Conservation (phyloP, 2,113 vertebrate species). For the Barbus barbus region DNA sequence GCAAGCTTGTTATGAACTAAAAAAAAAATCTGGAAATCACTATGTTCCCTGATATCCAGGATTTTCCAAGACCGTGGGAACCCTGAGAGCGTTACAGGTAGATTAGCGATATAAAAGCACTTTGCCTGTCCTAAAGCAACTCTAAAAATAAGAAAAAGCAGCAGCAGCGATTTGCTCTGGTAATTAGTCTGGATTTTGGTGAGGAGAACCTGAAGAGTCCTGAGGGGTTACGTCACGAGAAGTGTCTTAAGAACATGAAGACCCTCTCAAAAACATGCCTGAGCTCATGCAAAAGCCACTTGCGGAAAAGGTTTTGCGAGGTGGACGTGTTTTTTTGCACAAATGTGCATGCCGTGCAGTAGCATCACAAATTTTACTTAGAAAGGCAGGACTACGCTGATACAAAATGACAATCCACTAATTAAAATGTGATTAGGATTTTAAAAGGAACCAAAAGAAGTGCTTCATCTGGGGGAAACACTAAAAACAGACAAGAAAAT, state of each 20-base stretch:
- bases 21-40: slow-evolving; percentile 29
- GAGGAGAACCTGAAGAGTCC: slow-evolving; percentile 11
- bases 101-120: slow-evolving; percentile 41
- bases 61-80: slow-evolving; percentile 13
- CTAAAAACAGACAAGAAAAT: slow-evolving; percentile 31
- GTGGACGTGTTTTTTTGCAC: slow-evolving; percentile 28
- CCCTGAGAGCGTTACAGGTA: slow-evolving; percentile 1
- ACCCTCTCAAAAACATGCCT: slow-evolving; percentile 55
- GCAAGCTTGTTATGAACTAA: neutral
- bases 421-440: slow-evolving; percentile 15
- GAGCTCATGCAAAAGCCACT: slow-evolving; percentile 47
- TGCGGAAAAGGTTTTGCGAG: slow-evolving; percentile 49
- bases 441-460: slow-evolving; percentile 25
- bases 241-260: slow-evolving; percentile 39
- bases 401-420: neutral
- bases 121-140: slow-evolving; percentile 5
- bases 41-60: slow-evolving; percentile 27
- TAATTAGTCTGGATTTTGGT: slow-evolving; percentile 16
- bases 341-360: slow-evolving; percentile 48
- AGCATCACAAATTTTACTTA: slow-evolving; percentile 44
- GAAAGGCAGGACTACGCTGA: slow-evolving; percentile 28
- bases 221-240: neutral
- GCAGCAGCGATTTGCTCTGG: slow-evolving; percentile 25
- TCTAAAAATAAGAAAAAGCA: slow-evolving; percentile 8
- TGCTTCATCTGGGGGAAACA: neutral